Evolutionary conservation across 2,797 vertebrate species (phyloP).

Genomic region (Semotilus atromaculatus): DNA sequence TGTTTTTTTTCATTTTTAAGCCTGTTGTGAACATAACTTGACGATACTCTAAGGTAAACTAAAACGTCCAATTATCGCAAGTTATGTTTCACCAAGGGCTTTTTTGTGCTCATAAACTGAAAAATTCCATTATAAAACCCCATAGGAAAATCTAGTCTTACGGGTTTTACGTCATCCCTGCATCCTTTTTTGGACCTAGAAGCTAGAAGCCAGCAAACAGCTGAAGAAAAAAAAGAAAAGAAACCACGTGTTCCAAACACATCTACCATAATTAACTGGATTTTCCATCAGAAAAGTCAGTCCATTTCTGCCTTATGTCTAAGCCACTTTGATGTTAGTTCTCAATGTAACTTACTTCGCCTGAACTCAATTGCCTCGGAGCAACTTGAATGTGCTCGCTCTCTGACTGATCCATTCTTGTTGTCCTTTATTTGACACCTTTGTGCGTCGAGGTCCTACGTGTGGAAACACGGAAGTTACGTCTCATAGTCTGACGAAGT

Average conservation of each 20-base stretch:
- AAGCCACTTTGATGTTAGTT: not conserved
- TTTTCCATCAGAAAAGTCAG: not conserved
- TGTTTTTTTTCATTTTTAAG: not conserved
- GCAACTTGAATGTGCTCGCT: not conserved
- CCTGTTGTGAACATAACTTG: too few relatives aligned
- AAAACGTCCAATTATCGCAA: not conserved
- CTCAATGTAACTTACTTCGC: slow-evolving; percentile 15
- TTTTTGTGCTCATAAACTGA: too few relatives aligned
- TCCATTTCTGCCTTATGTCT: not conserved
- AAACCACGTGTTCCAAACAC: not conserved
- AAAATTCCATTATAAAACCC: too few relatives aligned
- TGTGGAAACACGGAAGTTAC: too few relatives aligned
- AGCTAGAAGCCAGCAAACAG: not conserved
- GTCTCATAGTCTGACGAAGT: too few relatives aligned
- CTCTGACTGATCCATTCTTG: not conserved
- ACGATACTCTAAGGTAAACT: too few relatives aligned
- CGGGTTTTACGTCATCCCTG: too few relatives aligned
- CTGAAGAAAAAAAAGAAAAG: too few relatives aligned
- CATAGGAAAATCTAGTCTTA: too few relatives aligned
- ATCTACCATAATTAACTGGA: not conserved
- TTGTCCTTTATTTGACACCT: not conserved
- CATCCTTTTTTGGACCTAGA: not conserved
- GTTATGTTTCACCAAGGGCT: too few relatives aligned
- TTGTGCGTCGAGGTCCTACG: not conserved
- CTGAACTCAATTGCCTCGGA: not conserved